Evolutionary conservation across 37 sponge, comb jelly and placozoan species (phyloP), one percentile per base, ranked within the genome.

Genomic region (Hormiphora californensis): DNA sequence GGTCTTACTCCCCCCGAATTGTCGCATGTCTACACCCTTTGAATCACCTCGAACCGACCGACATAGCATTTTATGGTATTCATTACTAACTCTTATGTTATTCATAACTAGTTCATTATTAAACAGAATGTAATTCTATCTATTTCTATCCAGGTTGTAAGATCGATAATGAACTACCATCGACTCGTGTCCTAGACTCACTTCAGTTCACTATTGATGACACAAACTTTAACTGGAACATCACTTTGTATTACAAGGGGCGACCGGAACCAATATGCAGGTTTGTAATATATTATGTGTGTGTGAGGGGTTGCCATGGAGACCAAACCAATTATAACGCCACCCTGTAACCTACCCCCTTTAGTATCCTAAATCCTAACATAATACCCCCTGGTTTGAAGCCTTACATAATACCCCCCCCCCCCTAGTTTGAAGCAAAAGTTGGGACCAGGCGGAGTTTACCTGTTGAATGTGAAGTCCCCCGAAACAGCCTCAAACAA

Each of bases 111-210:
- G 51, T 46, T 46, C 51, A 46, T 49, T 49, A 17, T 17, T 49
- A 15, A 15, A 49, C 15, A 49, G 53, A 49, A 15, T 49, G 9
- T 15, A 17, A 49, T 49, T 17, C 12, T 28, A 57, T 28, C 59
- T 57, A 57, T 57, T 57, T 57, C 59, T 57, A 28, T 57, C 38
- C 81, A 73, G 81, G 46, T 39, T 73, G 81, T 28, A 73, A 73
- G 25, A 17, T 22, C 4, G 81, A 40, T 3, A 73, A 40, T 40
- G 35, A 32, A 23, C 44, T 73, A 28, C 1, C 1, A n/a, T 4
- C 81, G 2, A 33, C 31, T n/a, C 1, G 3, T 7, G 81, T 73
- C 28, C 4, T 43, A 17, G 81, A 73, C 27, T 27, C 81, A 4
- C 28, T 73, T 1, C 31, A 32, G 27, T 73, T 73, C 46, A 21